Percentiles rank a stretch among this genome's conserved stretches.
Evolutionary conservation across 2,888 invertebrate genomes (phyloP).

Genomic region (Drosophila siamana): DNA sequence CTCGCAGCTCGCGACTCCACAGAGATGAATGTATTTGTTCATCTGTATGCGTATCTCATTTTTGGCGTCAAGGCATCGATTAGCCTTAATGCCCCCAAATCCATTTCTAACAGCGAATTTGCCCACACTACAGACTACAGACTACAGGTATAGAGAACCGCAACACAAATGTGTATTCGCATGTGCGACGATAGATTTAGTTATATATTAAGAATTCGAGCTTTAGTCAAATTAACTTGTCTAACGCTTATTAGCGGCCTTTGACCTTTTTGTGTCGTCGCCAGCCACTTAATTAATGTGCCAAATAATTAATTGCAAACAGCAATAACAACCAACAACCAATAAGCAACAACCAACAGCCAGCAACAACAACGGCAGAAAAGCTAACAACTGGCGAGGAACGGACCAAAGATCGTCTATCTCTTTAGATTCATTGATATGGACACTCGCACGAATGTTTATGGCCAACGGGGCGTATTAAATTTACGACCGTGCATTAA

Average conservation of each 20-base stretch:
- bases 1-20: slow-evolving; percentile 7
- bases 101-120: slow-evolving; percentile 44
- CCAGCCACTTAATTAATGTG: slow-evolving; percentile 72
- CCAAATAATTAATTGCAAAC: slow-evolving; percentile 73
- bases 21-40: neutral
- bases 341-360: slow-evolving; percentile 26
- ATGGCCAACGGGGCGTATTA: slow-evolving; percentile 78
- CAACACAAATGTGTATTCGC: slow-evolving; percentile 1
- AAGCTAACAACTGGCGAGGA: neutral
- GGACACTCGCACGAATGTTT: slow-evolving; percentile 65
- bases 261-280: slow-evolving; percentile 72
- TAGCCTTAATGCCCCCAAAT: slow-evolving; percentile 64
- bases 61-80: slow-evolving; percentile 59
- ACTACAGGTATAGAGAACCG: slow-evolving; percentile 37
- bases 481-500: slow-evolving; percentile 79
- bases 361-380: neutral
- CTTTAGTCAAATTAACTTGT: slow-evolving; percentile 70
- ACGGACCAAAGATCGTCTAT: slow-evolving; percentile 43
- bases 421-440: slow-evolving; percentile 73
- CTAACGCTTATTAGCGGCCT: slow-evolving; percentile 74
- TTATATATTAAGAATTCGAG: slow-evolving; percentile 24
- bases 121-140: slow-evolving; percentile 38
- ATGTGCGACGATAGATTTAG: slow-evolving; percentile 10
- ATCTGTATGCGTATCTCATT: slow-evolving; percentile 16
- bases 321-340: slow-evolving; percentile 26